These are phyloP conservation scores for Nematostella vectensis DNA, from an alignment of 92 coral and sea anemone species.

Conservation along the genomic window DNA sequence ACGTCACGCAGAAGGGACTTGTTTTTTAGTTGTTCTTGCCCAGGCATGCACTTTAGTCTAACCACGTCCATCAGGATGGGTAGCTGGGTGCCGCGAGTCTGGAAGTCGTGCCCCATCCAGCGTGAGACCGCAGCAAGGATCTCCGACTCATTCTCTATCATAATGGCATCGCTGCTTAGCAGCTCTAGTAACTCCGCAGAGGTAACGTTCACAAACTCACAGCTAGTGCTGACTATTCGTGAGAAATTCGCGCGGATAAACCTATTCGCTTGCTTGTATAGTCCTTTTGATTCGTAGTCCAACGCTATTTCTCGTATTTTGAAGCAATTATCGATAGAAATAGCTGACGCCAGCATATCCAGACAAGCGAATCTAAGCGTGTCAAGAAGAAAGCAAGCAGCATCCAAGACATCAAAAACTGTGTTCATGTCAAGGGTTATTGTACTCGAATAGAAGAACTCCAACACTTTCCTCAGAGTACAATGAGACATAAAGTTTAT, in stretches of 20 bases:
- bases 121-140: conserved; percentile 48
- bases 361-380: conserved; percentile 61
- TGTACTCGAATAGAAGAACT: conserved; percentile 61
- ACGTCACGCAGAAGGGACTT: too few species aligned
- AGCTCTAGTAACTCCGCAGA: conserved; percentile 20
- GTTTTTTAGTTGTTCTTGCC: too few species aligned
- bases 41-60: too few species aligned
- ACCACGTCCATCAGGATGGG: conserved; percentile 30
- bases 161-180: conserved; percentile 38
- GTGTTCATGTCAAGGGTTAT: conserved; percentile 42
- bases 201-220: conserved; percentile 47
- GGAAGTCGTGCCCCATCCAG: conserved; percentile 49
- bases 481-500: conserved; percentile 33
- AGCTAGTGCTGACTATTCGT: conserved; percentile 25
- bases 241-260: conserved; percentile 45
- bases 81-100: conserved; percentile 18
- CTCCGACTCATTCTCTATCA: conserved; percentile 47
- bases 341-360: conserved; percentile 31
- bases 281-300: conserved; percentile 40
- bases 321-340: conserved; percentile 53
- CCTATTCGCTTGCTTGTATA: conserved; percentile 27
- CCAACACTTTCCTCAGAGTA: conserved; percentile 54
- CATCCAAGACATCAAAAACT: conserved; percentile 49
- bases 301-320: conserved; percentile 42
- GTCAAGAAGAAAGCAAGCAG: conserved; percentile 52